Percentiles rank a stretch among this genome's conserved stretches.
phyloP scores from a whole-genome alignment of 2,888 invertebrate species.

The Nowickia ferox region DNA sequence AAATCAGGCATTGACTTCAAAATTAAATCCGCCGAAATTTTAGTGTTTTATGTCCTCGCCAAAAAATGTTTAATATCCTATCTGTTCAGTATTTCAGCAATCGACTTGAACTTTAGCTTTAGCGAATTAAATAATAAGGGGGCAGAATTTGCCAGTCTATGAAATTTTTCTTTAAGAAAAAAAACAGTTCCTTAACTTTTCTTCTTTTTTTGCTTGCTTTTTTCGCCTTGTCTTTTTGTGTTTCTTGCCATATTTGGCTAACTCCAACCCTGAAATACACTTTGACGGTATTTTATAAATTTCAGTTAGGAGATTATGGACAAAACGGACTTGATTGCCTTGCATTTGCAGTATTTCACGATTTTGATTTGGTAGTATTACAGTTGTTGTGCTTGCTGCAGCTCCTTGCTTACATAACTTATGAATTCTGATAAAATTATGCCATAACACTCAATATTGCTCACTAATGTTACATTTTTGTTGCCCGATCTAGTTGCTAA shows the following conservation, averaged over 20 bases:
- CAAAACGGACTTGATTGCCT: slow-evolving; percentile 91
- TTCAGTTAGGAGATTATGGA: slow-evolving; percentile 81
- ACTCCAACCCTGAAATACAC: slow-evolving; percentile 81
- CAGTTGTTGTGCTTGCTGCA: slow-evolving; percentile 93
- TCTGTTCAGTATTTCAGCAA: no score
- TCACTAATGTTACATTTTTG: slow-evolving; percentile 95
- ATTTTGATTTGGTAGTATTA: slow-evolving; percentile 88
- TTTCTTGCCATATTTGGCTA: slow-evolving; percentile 82
- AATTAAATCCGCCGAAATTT: no score
- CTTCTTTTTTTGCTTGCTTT: no score
- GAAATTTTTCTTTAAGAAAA: no score
- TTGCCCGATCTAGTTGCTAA: slow-evolving; percentile 92
- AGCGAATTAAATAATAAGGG: no score
- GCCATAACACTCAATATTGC: slow-evolving; percentile 94
- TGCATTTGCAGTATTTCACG: slow-evolving; percentile 92
- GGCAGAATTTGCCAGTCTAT: no score
- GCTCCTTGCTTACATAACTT: slow-evolving; percentile 92
- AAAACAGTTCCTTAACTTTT: no score
- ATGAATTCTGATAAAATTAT: slow-evolving; percentile 91
- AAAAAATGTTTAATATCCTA: no score
- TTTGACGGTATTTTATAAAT: slow-evolving; percentile 82
- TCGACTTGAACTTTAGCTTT: no score
- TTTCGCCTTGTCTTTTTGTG: slow-evolving; percentile 74
- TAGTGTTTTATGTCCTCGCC: no score
- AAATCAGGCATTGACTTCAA: no score